Percentiles rank a stretch among this genome's conserved stretches.
Evolutionary conservation across 2,113 vertebrate genomes (phyloP).

Genomic region (Tauraco erythrolophus): DNA sequence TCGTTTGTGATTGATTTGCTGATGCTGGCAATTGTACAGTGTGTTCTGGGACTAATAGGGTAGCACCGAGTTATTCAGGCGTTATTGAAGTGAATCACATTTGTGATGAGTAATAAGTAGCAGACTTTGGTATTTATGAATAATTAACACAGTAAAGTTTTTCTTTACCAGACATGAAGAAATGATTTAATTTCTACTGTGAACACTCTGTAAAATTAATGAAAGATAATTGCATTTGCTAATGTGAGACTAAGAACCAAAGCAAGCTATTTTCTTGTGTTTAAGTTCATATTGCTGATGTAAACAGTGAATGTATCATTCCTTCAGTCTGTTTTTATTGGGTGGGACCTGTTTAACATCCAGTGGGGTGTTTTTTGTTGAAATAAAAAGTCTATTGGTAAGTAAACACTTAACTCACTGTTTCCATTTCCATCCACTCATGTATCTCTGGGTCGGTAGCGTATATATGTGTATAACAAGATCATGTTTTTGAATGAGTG

Average conservation of each 20-base stretch:
- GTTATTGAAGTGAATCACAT: constrained; percentile 55
- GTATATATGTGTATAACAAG: background rate
- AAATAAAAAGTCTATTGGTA: background rate
- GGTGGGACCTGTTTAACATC: background rate
- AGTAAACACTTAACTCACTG: background rate
- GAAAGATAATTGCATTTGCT: constrained; percentile 60
- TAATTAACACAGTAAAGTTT: constrained; percentile 61
- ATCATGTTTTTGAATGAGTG: constrained; percentile 44
- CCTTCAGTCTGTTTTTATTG: background rate
- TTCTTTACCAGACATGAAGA: constrained; percentile 46
- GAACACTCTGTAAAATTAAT: constrained; percentile 67
- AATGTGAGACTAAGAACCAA: constrained; percentile 42
- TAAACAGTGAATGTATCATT: constrained; percentile 11
- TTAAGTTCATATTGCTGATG: constrained; percentile 11
- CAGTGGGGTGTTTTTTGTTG: background rate
- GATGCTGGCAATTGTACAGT: constrained; percentile 23
- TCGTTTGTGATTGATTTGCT: constrained; percentile 55
- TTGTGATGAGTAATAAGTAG: constrained; percentile 53
- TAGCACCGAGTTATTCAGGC: constrained; percentile 38
- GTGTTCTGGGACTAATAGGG: constrained; percentile 48
- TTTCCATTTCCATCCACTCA: background rate
- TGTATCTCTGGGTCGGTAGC: background rate
- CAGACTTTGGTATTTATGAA: constrained; percentile 65
- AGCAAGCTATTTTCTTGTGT: constrained; percentile 3
- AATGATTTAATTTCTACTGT: constrained; percentile 68